Evolutionary conservation across 2,797 vertebrate genomes (phyloP).

Genomic region (Chaunax sp.): DNA sequence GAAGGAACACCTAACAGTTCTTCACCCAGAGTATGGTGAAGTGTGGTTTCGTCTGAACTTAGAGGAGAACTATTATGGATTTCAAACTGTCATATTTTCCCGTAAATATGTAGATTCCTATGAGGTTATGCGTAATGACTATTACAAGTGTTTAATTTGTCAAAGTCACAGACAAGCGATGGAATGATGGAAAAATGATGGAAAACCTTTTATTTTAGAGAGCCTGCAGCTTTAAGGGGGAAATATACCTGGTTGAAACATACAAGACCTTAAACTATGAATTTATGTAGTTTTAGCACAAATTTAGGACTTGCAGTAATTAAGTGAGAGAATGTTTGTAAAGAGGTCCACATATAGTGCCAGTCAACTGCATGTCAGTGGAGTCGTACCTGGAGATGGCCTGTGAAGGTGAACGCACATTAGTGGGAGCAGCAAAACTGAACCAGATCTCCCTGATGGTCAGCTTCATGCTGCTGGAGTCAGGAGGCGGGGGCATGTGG

Average conservation of each 20-base stretch:
- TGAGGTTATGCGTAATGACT: too few species aligned
- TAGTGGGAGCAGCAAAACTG: conserved; percentile 98
- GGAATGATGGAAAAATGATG: too few species aligned
- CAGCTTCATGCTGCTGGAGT: conserved; percentile 99
- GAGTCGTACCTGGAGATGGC: conserved; percentile 90
- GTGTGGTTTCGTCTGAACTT: too few species aligned
- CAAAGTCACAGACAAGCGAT: too few species aligned
- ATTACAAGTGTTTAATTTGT: neutral
- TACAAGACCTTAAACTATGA: too few species aligned
- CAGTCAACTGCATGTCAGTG: neutral
- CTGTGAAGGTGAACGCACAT: conserved; percentile 90
- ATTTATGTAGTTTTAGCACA: neutral
- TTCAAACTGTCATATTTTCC: neutral
- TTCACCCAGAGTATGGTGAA: too few species aligned
- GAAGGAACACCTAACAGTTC: neutral
- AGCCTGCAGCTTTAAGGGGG: too few species aligned
- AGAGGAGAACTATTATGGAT: too few species aligned
- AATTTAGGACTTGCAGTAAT: neutral
- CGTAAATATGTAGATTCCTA: neutral
- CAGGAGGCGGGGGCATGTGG: conserved; percentile 95
- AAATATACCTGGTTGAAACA: too few species aligned
- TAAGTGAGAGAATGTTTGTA: neutral
- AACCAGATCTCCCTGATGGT: conserved; percentile 99
- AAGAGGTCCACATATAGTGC: neutral
- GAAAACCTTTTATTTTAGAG: too few species aligned